Percentiles rank a stretch among this genome's conserved stretches.
Evolutionary conservation across 1,140 invertebrate genomes (phyloP).

Genomic region (Arctopsyche grandis): DNA sequence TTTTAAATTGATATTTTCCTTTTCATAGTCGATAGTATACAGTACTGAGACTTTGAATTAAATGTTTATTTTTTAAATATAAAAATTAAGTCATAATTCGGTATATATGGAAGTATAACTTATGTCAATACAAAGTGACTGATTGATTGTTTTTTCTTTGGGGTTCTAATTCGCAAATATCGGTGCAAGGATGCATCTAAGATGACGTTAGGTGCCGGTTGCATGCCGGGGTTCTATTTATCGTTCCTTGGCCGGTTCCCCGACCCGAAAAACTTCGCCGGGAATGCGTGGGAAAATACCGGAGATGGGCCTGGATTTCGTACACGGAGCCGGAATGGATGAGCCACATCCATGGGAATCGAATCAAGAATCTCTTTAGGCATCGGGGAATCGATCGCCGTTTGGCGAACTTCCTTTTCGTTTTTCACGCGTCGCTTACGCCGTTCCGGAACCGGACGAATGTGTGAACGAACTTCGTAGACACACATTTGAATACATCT

Average conservation of each 20-base stretch:
- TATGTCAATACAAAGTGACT: too few species aligned
- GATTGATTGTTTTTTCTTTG: too few species aligned
- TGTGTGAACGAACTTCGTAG: background rate
- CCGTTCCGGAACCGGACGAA: background rate
- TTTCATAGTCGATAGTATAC: too few species aligned
- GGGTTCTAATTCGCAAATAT: too few species aligned
- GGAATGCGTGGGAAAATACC: slow-evolving; percentile 46
- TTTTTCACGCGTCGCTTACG: slow-evolving; percentile 19
- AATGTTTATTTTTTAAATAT: too few species aligned
- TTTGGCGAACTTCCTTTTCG: slow-evolving; percentile 30
- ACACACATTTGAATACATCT: background rate
- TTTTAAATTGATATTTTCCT: too few species aligned
- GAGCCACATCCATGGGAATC: slow-evolving; percentile 44
- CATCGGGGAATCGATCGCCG: slow-evolving; percentile 38
- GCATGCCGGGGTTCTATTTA: slow-evolving; percentile 37
- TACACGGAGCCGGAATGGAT: slow-evolving; percentile 10
- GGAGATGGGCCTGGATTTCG: background rate
- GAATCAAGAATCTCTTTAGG: slow-evolving; percentile 33
- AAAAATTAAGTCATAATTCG: too few species aligned
- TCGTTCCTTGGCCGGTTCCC: slow-evolving; percentile 26
- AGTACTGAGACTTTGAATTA: too few species aligned
- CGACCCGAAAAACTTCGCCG: slow-evolving; percentile 36
- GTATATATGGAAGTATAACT: too few species aligned
- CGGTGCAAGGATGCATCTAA: background rate
- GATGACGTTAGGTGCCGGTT: slow-evolving; percentile 11